Base-by-base conservation (phyloP, 2,888 invertebrate species). In the Ochlodes sylvanus region DNA sequence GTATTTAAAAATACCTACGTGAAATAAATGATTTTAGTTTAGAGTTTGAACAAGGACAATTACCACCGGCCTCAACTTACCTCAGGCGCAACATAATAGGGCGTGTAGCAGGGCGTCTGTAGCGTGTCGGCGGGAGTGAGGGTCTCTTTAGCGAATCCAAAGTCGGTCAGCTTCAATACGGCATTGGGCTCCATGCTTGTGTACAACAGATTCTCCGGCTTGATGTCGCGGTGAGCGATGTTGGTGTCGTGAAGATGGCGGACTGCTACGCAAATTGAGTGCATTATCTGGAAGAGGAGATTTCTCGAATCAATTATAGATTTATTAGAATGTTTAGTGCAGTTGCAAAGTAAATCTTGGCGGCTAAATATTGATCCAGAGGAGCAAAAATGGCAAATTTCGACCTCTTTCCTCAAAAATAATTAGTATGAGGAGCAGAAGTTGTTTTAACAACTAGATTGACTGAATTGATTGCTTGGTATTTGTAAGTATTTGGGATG, bases 21-120 rank as follows among this genome's bases (percentile, higher is more conserved):
- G n/a, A n/a, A n/a, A n/a, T n/a, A n/a, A n/a, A n/a, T n/a, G n/a
- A n/a, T n/a, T n/a, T n/a, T n/a, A n/a, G n/a, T n/a, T n/a, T n/a
- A n/a, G n/a, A n/a, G n/a, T n/a, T n/a, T n/a, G n/a, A 15, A 10
- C 9, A 9, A 44, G n/a, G 32, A 6, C 14, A 32, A 58, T 21
- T 14, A 27, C 42, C 52, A 61, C 42, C 42, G 21, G 9, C 9
- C 10, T 12, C n/a, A n/a, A n/a, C 70, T 64, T 73, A 93, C 94
- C 88, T 94, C 94, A 0, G 94, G 94, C 0, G 94, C 98, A 79
- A 99, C 99, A 93, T 99, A 99, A 86, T 99, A 99, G 0, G 99
- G 99, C 10, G 99, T 99, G 82, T 99, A 99, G 84, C 99, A 99
- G 0, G 99, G 99, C 0, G 99, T 99, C 87, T 99, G 98, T 67